Evolutionary conservation across 2,888 invertebrate species (phyloP).

Genomic region (Catonia carolina): DNA sequence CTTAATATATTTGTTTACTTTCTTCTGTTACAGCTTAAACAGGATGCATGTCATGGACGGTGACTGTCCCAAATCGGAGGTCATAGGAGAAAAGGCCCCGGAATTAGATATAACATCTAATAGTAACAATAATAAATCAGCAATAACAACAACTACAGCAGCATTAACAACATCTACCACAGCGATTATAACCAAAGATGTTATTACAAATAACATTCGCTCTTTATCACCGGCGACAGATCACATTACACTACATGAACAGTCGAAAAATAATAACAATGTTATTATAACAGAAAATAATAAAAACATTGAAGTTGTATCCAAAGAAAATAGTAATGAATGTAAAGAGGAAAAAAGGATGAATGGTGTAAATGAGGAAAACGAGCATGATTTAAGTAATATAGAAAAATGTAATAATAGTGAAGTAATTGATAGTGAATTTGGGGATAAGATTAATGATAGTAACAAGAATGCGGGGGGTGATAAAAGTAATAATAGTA

Average conservation of each 20-base stretch:
- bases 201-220: neutral
- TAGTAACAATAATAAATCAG: too few relatives aligned
- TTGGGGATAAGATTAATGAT: too few relatives aligned
- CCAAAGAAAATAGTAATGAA: neutral
- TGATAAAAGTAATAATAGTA: too few relatives aligned
- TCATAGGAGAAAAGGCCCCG: conserved; percentile 23
- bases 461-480: too few relatives aligned
- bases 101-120: conserved; percentile 13
- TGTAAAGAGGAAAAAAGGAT: neutral
- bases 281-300: too few relatives aligned
- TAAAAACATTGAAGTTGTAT: too few relatives aligned
- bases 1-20: too few relatives aligned
- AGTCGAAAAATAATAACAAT: too few relatives aligned
- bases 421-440: too few relatives aligned
- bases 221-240: too few relatives aligned
- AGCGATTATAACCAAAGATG: neutral
- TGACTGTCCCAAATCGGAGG: conserved; percentile 40
- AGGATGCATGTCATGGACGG: conserved; percentile 56
- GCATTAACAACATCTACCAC: neutral
- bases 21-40: conserved; percentile 48
- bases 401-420: neutral
- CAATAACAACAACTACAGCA: conserved; percentile 2
- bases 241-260: too few relatives aligned
- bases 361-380: neutral
- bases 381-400: too few relatives aligned